Conservation (phyloP, 2,797 vertebrate species). For the Hemitrygon akajei region DNA sequence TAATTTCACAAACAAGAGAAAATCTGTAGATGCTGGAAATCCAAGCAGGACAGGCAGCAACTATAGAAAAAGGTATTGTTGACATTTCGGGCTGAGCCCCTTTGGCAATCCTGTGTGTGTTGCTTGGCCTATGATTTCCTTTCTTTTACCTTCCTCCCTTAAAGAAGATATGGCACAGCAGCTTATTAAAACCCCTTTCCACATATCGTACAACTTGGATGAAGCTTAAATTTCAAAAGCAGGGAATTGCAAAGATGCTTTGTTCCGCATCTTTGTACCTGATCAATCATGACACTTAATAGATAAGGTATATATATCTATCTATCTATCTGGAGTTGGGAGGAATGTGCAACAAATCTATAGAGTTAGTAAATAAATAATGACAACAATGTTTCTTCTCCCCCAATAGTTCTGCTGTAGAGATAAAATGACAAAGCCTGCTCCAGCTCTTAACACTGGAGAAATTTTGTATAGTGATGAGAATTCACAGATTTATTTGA, state of each 20-base stretch:
- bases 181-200: neutral
- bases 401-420: neutral
- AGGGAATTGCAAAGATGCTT: neutral
- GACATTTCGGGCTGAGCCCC: too few relatives aligned
- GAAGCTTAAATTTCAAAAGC: neutral
- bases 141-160: too few relatives aligned
- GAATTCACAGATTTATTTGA: neutral
- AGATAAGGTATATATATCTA: neutral
- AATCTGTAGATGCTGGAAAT: too few relatives aligned
- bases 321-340: neutral
- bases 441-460: neutral
- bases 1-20: too few relatives aligned
- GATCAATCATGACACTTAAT: neutral
- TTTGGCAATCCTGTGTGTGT: too few relatives aligned
- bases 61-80: too few relatives aligned
- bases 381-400: neutral
- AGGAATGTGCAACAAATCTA: neutral
- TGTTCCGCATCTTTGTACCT: neutral
- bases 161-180: neutral
- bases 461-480: neutral
- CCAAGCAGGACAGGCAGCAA: too few relatives aligned
- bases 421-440: neutral
- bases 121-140: too few relatives aligned
- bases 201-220: neutral
- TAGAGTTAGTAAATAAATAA: neutral